A percentile compares a stretch with the other conserved stretches of the same genome.
Conservation (phyloP, 2,797 vertebrate species). For the Rallus crepitans region DNA sequence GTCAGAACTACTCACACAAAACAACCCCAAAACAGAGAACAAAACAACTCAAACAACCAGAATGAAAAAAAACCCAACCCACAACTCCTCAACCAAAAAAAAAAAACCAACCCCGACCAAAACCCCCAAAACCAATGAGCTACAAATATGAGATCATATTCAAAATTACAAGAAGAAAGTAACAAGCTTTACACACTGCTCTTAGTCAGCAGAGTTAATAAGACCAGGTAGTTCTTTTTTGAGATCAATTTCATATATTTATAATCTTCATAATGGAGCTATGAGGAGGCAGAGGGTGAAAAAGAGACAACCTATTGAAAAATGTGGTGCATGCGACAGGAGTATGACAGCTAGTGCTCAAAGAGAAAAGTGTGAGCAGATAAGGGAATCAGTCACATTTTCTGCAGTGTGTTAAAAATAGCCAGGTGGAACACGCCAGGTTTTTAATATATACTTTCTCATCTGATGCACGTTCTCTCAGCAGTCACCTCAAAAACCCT, state of each 20-base stretch:
- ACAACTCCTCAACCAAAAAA: too few species aligned
- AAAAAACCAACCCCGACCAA: too few species aligned
- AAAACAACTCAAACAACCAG: background rate
- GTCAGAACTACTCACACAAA: background rate
- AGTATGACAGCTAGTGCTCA: background rate
- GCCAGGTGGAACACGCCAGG: background rate
- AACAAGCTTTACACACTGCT: background rate
- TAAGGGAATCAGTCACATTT: slow-evolving; percentile 3
- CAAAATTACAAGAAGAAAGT: background rate
- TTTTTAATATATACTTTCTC: slow-evolving; percentile 18
- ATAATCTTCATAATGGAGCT: background rate
- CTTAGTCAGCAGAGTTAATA: background rate
- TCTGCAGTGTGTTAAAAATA: slow-evolving; percentile 54
- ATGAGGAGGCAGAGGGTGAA: background rate
- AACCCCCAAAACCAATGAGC: too few species aligned
- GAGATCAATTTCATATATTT: background rate
- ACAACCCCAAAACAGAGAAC: background rate
- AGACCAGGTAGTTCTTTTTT: background rate
- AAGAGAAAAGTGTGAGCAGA: background rate
- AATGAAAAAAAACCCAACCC: background rate
- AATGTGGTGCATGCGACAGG: background rate
- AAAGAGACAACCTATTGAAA: background rate
- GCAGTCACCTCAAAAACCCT: background rate
- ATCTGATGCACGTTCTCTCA: background rate
- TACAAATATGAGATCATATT: background rate